Percentiles rank a stretch among this genome's conserved stretches.
phyloP scores from a whole-genome alignment of 92 coral and sea anemone species.

The Blastomussa wellsi region DNA sequence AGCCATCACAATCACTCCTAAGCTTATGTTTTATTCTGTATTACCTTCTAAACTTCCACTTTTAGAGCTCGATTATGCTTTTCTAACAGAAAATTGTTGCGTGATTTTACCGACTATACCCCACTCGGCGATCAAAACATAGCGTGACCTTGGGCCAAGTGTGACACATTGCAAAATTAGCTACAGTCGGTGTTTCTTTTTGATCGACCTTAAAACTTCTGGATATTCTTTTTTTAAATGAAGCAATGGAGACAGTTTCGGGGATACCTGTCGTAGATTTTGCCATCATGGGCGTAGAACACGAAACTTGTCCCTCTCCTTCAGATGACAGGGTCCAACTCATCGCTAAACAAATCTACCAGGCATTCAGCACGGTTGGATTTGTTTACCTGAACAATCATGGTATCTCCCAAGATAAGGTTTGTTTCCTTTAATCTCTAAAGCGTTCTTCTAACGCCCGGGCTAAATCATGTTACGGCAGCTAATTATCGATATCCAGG shows the following conservation, averaged over 20 bases:
- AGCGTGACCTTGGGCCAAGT: conserved; percentile 6
- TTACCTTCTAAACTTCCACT: background rate
- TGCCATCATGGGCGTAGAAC: conserved; percentile 50
- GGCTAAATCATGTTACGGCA: background rate
- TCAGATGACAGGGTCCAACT: conserved; percentile 54
- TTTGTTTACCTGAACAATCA: conserved; percentile 86
- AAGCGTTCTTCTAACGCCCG: background rate
- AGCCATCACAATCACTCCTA: background rate
- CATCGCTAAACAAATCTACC: conserved; percentile 65
- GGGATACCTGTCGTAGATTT: conserved; percentile 85
- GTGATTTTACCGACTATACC: conserved; percentile 2
- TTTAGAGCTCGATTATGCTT: too few relatives aligned
- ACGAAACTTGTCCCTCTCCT: conserved; percentile 41
- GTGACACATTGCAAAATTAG: conserved; percentile 1
- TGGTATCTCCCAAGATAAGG: conserved; percentile 79
- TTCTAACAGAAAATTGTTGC: background rate
- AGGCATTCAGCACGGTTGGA: conserved; percentile 85
- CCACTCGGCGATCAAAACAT: background rate
- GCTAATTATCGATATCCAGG: too few relatives aligned
- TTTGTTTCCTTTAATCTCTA: conserved; percentile 6
- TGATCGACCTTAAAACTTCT: background rate
- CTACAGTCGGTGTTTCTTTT: background rate
- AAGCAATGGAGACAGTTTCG: conserved; percentile 42
- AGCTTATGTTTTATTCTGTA: background rate
- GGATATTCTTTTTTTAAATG: too few relatives aligned